Percentiles rank a stretch among this genome's conserved stretches.
phyloP scores from a whole-genome alignment of 2,113 vertebrate species.

The Tupaia tana region DNA sequence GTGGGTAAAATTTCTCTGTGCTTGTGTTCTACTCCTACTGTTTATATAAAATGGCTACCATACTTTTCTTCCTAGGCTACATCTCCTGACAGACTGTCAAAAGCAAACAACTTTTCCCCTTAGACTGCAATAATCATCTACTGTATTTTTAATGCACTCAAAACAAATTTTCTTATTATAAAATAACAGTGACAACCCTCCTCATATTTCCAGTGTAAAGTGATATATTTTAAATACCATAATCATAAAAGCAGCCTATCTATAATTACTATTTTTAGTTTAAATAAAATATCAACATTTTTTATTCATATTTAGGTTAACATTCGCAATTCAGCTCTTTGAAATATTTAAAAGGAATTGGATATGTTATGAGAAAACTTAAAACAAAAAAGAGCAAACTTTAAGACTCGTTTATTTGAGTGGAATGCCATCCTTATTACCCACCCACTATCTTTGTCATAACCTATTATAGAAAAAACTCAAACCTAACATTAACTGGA shows the following conservation, averaged over 20 bases:
- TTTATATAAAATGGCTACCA: slow-evolving; percentile 54
- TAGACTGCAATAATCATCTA: slow-evolving; percentile 64
- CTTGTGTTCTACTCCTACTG: slow-evolving; percentile 53
- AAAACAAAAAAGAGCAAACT: slow-evolving; percentile 23
- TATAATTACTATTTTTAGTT: slow-evolving; percentile 85
- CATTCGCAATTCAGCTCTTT: slow-evolving; percentile 86
- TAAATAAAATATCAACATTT: slow-evolving; percentile 89
- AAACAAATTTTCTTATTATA: slow-evolving; percentile 73
- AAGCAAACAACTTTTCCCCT: slow-evolving; percentile 75
- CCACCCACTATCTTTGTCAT: slow-evolving; percentile 45
- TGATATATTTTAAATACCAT: slow-evolving; percentile 86
- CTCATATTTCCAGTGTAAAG: slow-evolving; percentile 80
- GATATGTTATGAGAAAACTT: slow-evolving; percentile 84
- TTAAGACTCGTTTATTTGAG: slow-evolving; percentile 74
- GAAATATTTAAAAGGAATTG: slow-evolving; percentile 85
- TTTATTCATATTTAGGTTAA: slow-evolving; percentile 87
- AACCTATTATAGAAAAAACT: slow-evolving; percentile 50
- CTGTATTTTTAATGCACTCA: slow-evolving; percentile 81
- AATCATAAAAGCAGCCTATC: slow-evolving; percentile 83
- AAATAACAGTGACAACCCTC: slow-evolving; percentile 62
- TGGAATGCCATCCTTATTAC: slow-evolving; percentile 52
- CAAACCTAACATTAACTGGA: slow-evolving; percentile 16
- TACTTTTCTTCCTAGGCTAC: slow-evolving; percentile 28
- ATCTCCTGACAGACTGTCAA: slow-evolving; percentile 71
- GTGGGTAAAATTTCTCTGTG: slow-evolving; percentile 34